phyloP scores from a whole-genome alignment of 2,797 vertebrate species.

The Coracias cyanogaster region DNA sequence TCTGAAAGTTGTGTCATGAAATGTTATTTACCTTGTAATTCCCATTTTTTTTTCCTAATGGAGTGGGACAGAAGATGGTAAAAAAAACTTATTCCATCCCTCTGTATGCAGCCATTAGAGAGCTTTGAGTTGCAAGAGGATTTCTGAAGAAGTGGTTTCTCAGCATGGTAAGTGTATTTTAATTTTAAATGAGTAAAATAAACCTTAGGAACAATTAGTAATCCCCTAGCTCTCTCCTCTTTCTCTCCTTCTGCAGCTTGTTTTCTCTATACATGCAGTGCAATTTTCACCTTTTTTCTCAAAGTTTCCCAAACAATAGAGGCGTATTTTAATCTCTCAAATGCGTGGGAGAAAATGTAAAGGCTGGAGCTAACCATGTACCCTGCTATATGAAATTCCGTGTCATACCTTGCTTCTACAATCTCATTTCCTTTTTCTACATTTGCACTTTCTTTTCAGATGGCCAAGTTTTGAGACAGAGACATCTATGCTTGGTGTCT shows the following conservation, averaged over 20 bases:
- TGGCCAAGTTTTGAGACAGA: not conserved
- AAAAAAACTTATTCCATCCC: not conserved
- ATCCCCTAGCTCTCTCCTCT: not conserved
- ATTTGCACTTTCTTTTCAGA: not conserved
- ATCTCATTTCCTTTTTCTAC: not conserved
- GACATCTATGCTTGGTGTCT: not conserved
- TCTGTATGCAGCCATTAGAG: not conserved
- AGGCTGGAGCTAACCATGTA: not conserved
- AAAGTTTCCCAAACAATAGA: not conserved
- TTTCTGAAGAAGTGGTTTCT: not conserved
- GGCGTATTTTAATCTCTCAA: not conserved
- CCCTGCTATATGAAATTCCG: not conserved
- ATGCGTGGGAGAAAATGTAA: not conserved
- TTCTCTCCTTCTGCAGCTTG: not conserved
- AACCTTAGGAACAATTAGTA: not conserved
- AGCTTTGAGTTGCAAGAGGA: not conserved
- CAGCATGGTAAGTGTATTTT: not conserved
- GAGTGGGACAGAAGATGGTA: not conserved
- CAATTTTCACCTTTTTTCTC: not conserved
- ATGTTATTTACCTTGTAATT: not conserved
- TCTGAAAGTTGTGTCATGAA: not conserved
- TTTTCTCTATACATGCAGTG: not conserved
- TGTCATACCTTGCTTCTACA: not conserved
- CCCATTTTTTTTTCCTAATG: not conserved
- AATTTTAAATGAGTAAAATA: not conserved